Evolutionary conservation across 2,797 vertebrate genomes (phyloP).

Genomic region (Halcyon smyrnensis): DNA sequence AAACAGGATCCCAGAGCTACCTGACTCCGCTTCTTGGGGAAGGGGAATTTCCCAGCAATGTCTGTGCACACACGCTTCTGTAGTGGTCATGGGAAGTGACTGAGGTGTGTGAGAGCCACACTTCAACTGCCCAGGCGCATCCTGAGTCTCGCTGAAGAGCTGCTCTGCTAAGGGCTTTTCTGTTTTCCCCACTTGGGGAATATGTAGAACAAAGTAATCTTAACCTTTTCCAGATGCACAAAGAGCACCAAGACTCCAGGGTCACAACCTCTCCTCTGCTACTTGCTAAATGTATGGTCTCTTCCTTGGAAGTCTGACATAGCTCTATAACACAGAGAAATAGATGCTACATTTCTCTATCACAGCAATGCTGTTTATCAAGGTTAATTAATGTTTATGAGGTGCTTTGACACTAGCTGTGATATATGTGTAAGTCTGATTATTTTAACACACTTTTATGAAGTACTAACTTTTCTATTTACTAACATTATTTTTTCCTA

Average conservation of each 20-base stretch:
- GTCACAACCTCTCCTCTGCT: not conserved
- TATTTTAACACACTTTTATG: not conserved
- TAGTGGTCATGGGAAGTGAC: not conserved
- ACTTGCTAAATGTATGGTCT: not conserved
- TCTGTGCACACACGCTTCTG: not conserved
- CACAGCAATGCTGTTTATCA: not conserved
- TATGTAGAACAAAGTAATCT: not conserved
- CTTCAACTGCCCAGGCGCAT: not conserved
- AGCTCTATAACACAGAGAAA: not conserved
- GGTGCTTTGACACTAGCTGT: not conserved
- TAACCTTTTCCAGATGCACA: not conserved
- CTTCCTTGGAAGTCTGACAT: not conserved
- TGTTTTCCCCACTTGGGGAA: not conserved
- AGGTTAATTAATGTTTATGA: not conserved
- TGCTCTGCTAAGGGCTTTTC: not conserved
- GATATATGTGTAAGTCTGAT: not conserved
- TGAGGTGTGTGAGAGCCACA: not conserved
- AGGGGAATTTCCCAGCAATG: not conserved
- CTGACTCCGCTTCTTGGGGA: not conserved
- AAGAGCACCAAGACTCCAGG: not conserved
- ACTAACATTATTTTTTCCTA: not conserved
- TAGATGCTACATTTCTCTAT: not conserved
- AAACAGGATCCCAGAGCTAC: not conserved
- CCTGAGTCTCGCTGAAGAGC: not conserved
- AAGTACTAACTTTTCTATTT: not conserved